Percentiles rank a stretch among this genome's conserved stretches.
phyloP scores from a whole-genome alignment of 2,888 invertebrate genomes.

The Nomada goodeniana region DNA sequence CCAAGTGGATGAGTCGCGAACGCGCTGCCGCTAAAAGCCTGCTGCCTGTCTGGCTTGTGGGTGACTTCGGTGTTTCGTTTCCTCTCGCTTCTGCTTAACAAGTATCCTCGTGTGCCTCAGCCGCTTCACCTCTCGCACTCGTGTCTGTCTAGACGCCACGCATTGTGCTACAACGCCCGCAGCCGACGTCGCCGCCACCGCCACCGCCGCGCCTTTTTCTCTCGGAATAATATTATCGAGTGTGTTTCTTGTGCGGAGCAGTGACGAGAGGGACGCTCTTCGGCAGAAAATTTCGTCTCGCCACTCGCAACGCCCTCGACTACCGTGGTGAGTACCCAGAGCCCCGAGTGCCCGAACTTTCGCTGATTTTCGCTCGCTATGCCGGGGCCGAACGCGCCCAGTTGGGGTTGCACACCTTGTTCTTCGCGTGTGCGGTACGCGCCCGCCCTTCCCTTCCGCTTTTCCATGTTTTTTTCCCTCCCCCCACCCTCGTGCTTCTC shows the following conservation, averaged over 20 bases:
- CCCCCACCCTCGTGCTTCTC: background rate
- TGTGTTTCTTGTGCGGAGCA: conserved; percentile 43
- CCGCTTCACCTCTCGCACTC: conserved; percentile 27
- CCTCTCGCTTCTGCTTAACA: conserved; percentile 23
- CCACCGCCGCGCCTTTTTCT: conserved; percentile 7
- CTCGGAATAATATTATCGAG: conserved; percentile 46
- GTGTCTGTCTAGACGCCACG: conserved; percentile 52
- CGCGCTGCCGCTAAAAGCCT: conserved; percentile 72
- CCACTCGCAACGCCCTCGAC: conserved; percentile 60
- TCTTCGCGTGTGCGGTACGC: conserved; percentile 8
- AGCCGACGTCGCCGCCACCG: background rate
- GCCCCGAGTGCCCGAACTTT: conserved; percentile 23
- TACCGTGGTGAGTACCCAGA: conserved; percentile 57
- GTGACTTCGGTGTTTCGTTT: conserved; percentile 43
- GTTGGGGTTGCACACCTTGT: background rate
- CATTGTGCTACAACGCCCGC: conserved; percentile 32
- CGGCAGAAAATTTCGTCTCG: conserved; percentile 40
- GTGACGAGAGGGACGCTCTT: conserved; percentile 42
- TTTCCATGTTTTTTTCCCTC: background rate
- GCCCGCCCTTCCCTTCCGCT: background rate
- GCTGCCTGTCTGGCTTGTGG: conserved; percentile 25
- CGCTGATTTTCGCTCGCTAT: conserved; percentile 12
- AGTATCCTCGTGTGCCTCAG: conserved; percentile 25
- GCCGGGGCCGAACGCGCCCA: conserved; percentile 21
- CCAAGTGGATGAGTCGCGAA: conserved; percentile 79